These are phyloP conservation scores for Oreochromis grahami DNA, from an alignment of 2,797 vertebrate genomes.

Conservation along the genomic window DNA sequence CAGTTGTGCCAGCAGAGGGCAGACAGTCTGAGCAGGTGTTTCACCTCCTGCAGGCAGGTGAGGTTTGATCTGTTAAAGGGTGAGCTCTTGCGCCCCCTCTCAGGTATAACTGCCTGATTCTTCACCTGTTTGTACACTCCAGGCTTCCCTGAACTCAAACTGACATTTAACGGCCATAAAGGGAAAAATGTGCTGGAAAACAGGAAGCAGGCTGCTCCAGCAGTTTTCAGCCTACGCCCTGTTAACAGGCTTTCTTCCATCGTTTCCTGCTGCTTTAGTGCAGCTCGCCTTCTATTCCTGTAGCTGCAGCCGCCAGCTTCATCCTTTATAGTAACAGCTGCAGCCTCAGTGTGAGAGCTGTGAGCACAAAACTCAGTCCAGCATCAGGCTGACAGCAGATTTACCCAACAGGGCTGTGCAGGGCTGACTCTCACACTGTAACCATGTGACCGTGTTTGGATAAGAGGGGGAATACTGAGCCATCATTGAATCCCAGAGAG, in stretches of 20 bases:
- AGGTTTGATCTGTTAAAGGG: accelerated
- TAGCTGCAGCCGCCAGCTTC: accelerated
- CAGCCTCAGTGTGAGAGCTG: background rate
- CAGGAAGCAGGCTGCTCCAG: background rate
- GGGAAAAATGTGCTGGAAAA: background rate
- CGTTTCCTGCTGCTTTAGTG: background rate
- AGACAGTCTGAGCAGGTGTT: background rate
- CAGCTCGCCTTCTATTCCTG: background rate
- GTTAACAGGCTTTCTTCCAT: background rate
- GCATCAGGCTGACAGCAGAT: background rate
- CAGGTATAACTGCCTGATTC: too few species aligned
- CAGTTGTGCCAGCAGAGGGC: background rate
- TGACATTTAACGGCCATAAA: background rate
- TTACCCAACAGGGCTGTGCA: background rate
- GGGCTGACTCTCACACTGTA: background rate
- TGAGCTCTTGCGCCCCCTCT: background rate
- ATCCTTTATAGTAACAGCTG: accelerated
- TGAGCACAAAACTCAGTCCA: background rate
- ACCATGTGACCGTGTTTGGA: background rate
- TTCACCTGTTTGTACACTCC: background rate
- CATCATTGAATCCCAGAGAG: background rate
- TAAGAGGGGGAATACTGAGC: background rate
- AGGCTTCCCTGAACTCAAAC: background rate
- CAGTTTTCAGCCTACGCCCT: background rate
- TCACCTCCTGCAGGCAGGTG: background rate